Evolutionary conservation across 2,113 vertebrate genomes (phyloP), one percentile per base, ranked within the genome.

Genomic region (Tringa solitaria): DNA sequence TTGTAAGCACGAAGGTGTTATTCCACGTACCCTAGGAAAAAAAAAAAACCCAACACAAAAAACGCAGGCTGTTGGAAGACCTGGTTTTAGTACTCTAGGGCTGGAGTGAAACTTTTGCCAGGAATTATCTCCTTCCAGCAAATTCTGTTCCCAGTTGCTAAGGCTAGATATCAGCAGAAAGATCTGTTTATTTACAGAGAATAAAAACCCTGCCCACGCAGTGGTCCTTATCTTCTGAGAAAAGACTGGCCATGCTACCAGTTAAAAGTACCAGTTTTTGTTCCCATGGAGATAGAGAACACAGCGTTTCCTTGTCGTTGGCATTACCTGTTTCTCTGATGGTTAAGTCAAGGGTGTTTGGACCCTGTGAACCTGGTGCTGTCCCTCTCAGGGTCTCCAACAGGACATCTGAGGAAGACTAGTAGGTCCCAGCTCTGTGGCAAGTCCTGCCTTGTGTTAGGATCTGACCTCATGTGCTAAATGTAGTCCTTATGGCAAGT

Each of bases 251-350:
- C 89, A 50, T 56, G 82, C 56, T 93, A 61, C 77, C 43, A 76
- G 84, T 76, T 95, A 86, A 43, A 95, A 95, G 90, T 76, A 94
- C 91, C 74, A 76, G 68, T 2, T 73, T 95, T 96, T 89, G 96
- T 97, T 95, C 90, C 96, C 89, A 95, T 96, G 94, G 94, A 95
- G 95, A 97, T 95, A 41, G 56, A 93, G 84, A 94, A 83, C 76
- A 41, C 43, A 83, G 80, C 9, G 2, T 68, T 89, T 88, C 91
- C 69, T 86, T 80, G 45, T 69, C 56, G 26, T 19, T 78, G 84
- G 45, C 39, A 54, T 39, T 85, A 76, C 80, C 75, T 92, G 69
- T 45, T 67, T 89, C 70, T 63, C 13, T 68, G 61, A 28, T 46
- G 53, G 48, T 30, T 28, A 12, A 84, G 37, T 19, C 53, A 53